phyloP scores from a whole-genome alignment of 2,888 invertebrate genomes.

The Thyatira batis region DNA sequence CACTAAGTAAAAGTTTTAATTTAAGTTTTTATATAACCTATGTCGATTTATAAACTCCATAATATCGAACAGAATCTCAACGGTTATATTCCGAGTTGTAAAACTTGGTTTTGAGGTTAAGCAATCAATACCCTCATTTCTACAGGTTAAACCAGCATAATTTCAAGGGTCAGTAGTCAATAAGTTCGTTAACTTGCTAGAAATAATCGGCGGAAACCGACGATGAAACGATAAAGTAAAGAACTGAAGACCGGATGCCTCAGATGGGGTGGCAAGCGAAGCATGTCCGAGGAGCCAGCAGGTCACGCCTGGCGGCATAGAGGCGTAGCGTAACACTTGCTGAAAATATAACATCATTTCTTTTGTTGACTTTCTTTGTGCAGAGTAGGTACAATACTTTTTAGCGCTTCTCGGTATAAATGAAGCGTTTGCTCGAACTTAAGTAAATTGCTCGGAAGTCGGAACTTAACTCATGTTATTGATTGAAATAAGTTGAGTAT shows the following conservation, averaged over 20 bases:
- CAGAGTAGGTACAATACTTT: background rate
- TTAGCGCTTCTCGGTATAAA: background rate
- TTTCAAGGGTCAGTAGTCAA: conserved; percentile 59
- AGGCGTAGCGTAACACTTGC: conserved; percentile 16
- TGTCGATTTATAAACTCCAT: too few relatives aligned
- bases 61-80: too few relatives aligned
- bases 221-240: conserved; percentile 46
- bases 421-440: too few relatives aligned
- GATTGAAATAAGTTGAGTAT: too few relatives aligned
- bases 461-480: too few relatives aligned
- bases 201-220: conserved; percentile 67
- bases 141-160: conserved; percentile 21
- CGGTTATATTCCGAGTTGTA: too few relatives aligned
- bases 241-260: conserved; percentile 39
- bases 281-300: conserved; percentile 49
- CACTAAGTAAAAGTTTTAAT: too few relatives aligned
- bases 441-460: too few relatives aligned
- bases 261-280: conserved; percentile 65
- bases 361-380: conserved; percentile 3
- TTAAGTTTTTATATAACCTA: too few relatives aligned
- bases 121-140: background rate
- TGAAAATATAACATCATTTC: conserved; percentile 4
- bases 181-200: conserved; percentile 53
- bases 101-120: background rate
- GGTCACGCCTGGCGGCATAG: conserved; percentile 26